A percentile compares a stretch with the other conserved stretches of the same genome.
These are phyloP conservation scores for Camponotus fellah DNA, from an alignment of 2,888 invertebrate genomes.

Conservation along the genomic window DNA sequence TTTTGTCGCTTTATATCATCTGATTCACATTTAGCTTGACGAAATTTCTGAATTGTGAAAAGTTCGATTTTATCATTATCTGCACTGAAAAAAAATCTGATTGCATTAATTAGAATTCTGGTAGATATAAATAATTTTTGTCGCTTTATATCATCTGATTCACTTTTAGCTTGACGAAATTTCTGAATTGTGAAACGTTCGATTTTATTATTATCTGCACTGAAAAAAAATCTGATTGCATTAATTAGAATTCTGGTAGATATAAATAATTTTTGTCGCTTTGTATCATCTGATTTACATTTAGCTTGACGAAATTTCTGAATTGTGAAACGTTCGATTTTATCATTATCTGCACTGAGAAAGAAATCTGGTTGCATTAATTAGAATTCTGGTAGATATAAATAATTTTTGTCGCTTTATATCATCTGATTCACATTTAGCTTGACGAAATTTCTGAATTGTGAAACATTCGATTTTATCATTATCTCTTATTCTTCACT, in stretches of 20 bases:
- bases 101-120: no score
- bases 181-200: background rate
- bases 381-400: background rate
- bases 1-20: background rate
- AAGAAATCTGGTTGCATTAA: no score
- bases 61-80: background rate
- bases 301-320: background rate
- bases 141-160: background rate
- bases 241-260: background rate
- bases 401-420: slow-evolving; percentile 31
- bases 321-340: slow-evolving; percentile 7
- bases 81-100: background rate
- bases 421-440: background rate
- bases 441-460: background rate
- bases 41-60: slow-evolving; percentile 10
- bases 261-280: slow-evolving; percentile 31
- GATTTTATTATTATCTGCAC: background rate
- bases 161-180: background rate
- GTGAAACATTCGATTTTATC: slow-evolving; percentile 2
- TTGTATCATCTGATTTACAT: background rate
- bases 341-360: background rate
- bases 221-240: no score
- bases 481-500: background rate
- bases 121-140: slow-evolving; percentile 37
- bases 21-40: background rate